phyloP scores from a whole-genome alignment of 1,140 invertebrate genomes.

The Drosophila erecta region DNA sequence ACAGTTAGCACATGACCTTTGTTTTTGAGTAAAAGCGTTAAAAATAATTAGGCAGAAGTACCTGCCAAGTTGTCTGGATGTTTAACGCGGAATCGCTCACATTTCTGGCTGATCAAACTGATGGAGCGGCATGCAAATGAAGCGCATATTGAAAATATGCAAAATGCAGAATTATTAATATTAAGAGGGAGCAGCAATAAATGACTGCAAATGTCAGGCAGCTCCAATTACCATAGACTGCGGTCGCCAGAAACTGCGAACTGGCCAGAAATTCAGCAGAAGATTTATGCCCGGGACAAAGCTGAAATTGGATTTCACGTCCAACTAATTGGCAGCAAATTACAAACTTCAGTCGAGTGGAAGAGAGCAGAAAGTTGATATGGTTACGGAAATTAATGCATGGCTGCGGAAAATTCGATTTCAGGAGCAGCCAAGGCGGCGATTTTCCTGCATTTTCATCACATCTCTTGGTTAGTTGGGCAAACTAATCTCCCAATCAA shows the following conservation, averaged over 20 bases:
- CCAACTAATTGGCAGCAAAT: conserved; percentile 42
- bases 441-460: conserved; percentile 8
- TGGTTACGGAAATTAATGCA: conserved; percentile 37
- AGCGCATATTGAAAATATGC: conserved; percentile 10
- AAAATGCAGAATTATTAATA: conserved; percentile 35
- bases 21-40: neutral
- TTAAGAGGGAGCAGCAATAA: conserved; percentile 37
- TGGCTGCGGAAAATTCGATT: conserved; percentile 26
- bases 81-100: conserved; percentile 32
- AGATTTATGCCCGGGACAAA: conserved; percentile 6
- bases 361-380: conserved; percentile 30
- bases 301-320: conserved; percentile 31
- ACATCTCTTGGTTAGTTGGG: conserved; percentile 19
- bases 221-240: conserved; percentile 47
- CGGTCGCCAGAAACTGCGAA: neutral
- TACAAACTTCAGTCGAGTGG: conserved; percentile 22
- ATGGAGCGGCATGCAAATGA: conserved; percentile 25
- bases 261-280: neutral
- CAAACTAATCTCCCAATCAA: conserved; percentile 45
- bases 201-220: conserved; percentile 52
- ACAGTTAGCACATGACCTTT: conserved; percentile 25
- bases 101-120: conserved; percentile 54
- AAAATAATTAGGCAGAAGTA: conserved; percentile 23
- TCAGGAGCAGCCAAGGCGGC: conserved; percentile 1
- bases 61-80: conserved; percentile 36